phyloP scores from a whole-genome alignment of 2,888 invertebrate genomes.

The Cheilosia vernalis region DNA sequence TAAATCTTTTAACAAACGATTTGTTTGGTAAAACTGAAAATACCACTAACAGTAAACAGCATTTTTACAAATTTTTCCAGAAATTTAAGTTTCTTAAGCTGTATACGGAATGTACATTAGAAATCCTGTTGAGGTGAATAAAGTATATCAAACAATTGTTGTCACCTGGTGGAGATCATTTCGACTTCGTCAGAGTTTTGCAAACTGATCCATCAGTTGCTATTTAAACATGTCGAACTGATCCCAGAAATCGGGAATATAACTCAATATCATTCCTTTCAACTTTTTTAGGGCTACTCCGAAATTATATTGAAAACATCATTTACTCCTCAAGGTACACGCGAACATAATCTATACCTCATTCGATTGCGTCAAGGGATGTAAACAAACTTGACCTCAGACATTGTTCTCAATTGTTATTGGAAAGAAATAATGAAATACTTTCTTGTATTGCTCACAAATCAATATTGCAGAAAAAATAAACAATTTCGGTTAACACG shows the following conservation, averaged over 20 bases:
- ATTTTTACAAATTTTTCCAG: neutral
- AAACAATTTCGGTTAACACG: neutral
- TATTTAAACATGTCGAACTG: neutral
- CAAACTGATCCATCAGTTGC: no score
- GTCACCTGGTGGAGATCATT: no score
- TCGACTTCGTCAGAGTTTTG: no score
- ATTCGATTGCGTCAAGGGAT: slow-evolving; percentile 25
- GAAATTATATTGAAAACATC: neutral
- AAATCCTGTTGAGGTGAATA: no score
- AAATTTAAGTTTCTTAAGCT: slow-evolving; percentile 4
- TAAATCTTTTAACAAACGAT: slow-evolving; percentile 15
- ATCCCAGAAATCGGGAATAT: neutral
- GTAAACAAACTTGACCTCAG: slow-evolving; percentile 48
- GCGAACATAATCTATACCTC: neutral
- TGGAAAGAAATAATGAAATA: slow-evolving; percentile 5
- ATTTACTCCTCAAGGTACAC: slow-evolving; percentile 13
- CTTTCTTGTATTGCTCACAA: slow-evolving; percentile 17
- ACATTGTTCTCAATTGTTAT: slow-evolving; percentile 22
- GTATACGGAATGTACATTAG: neutral
- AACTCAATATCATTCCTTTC: slow-evolving; percentile 18
- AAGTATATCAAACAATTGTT: no score
- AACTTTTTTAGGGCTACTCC: neutral
- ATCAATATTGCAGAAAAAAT: slow-evolving; percentile 16
- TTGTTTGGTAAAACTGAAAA: neutral
- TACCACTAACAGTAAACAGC: slow-evolving; percentile 40